phyloP scores from a whole-genome alignment of 1,140 invertebrate species.

The Piezodorus guildinii region DNA sequence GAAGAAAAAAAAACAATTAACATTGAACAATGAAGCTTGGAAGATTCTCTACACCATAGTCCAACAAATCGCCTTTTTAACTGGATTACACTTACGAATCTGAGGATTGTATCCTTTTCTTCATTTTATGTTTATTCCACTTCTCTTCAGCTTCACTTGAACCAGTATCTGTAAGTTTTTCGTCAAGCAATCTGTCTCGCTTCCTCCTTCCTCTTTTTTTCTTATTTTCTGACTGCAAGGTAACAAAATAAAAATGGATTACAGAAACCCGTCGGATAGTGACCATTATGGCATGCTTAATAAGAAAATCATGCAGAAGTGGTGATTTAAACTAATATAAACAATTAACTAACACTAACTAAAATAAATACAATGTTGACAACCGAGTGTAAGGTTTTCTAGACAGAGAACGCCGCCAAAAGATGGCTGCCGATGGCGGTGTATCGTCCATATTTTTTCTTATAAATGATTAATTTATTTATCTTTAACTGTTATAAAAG shows the following conservation, averaged over 20 bases:
- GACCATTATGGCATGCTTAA: too few relatives aligned
- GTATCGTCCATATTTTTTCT: not conserved
- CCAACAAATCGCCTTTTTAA: too few relatives aligned
- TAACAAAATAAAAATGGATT: not conserved
- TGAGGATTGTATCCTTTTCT: not conserved
- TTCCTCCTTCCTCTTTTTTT: not conserved
- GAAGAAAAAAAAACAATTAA: too few relatives aligned
- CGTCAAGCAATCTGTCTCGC: slow-evolving; percentile 1
- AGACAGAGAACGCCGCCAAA: not conserved
- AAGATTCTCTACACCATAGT: too few relatives aligned
- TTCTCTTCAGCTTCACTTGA: slow-evolving; percentile 1
- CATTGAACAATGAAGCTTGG: too few relatives aligned
- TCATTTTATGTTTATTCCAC: slow-evolving; percentile 6
- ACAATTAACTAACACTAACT: too few relatives aligned
- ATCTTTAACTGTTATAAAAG: too few relatives aligned
- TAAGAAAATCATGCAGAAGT: too few relatives aligned
- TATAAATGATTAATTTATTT: not conserved
- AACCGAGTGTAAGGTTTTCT: too few relatives aligned
- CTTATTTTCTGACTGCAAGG: slow-evolving; percentile 5
- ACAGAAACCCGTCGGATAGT: not conserved
- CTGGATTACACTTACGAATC: slow-evolving; percentile 2
- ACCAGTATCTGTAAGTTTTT: slow-evolving; percentile 4
- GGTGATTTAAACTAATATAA: too few relatives aligned
- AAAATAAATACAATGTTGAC: too few relatives aligned
- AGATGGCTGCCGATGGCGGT: slow-evolving; percentile 5